These are phyloP conservation scores for Brachymystax lenok DNA, from an alignment of 2,797 vertebrate genomes.

Conservation along the genomic window DNA sequence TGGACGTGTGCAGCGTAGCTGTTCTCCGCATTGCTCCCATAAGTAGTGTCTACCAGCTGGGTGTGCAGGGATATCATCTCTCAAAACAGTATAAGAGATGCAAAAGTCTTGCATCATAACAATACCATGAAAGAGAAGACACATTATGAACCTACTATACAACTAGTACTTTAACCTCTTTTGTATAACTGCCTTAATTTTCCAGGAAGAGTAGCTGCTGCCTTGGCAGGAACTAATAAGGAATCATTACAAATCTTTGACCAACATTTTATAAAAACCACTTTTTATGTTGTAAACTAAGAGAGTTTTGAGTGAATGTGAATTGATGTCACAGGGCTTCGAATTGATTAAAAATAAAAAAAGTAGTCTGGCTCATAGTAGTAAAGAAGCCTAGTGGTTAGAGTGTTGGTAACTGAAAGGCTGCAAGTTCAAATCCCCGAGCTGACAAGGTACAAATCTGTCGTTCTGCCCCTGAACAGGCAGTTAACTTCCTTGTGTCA, in stretches of 20 bases:
- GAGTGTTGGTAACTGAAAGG: no score
- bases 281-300: background rate
- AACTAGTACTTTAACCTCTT: no score
- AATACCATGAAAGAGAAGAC: background rate
- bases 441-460: no score
- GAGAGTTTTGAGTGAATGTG: background rate
- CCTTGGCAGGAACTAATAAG: no score
- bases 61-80: background rate
- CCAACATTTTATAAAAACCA: background rate
- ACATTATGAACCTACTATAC: background rate
- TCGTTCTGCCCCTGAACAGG: no score
- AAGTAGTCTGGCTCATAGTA: background rate
- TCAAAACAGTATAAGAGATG: background rate
- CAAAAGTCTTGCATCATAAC: background rate
- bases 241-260: background rate
- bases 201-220: no score
- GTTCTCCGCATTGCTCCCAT: background rate
- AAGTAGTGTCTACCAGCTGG: background rate
- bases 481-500: no score
- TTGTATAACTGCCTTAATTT: no score
- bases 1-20: background rate
- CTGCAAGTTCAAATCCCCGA: no score
- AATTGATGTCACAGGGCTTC: background rate
- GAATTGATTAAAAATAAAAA: no score
- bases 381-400: no score